These are phyloP conservation scores for Liasis olivaceus DNA, from an alignment of 2,797 vertebrate species.

Conservation along the genomic window DNA sequence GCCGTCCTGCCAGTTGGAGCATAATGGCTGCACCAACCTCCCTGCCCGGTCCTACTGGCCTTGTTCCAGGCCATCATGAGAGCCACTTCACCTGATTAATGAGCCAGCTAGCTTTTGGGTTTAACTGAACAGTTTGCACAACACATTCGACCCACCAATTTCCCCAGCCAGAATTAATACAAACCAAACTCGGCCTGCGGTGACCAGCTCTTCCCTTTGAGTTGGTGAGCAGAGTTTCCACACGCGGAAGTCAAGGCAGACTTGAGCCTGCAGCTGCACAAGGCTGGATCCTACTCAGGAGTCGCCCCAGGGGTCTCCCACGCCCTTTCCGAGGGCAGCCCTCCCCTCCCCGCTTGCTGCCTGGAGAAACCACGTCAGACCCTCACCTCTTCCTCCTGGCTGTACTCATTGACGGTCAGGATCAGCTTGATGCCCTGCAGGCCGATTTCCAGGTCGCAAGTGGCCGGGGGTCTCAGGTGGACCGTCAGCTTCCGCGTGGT, in stretches of 20 bases:
- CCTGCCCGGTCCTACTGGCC: neutral
- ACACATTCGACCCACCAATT: fast-evolving
- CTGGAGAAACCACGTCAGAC: fast-evolving
- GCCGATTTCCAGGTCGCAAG: conserved; percentile 93
- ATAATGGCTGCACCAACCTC: neutral
- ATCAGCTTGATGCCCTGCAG: conserved; percentile 93
- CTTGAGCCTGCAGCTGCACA: no score
- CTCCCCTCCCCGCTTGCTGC: fast-evolving
- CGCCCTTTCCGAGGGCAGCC: fast-evolving
- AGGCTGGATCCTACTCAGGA: neutral
- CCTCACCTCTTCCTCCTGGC: conserved; percentile 81
- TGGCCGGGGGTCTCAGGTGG: conserved; percentile 90
- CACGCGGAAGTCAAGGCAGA: neutral
- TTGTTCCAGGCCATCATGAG: neutral
- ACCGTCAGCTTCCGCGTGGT: conserved; percentile 91
- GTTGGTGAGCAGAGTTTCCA: neutral
- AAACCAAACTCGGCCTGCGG: neutral
- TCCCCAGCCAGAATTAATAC: neutral
- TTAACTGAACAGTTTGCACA: neutral
- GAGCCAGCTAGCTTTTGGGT: neutral
- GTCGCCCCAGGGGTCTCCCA: neutral
- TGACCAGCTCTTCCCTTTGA: neutral
- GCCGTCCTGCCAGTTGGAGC: no score
- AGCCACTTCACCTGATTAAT: neutral
- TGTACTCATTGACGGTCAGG: conserved; percentile 86